These are phyloP conservation scores for Gymnodraco acuticeps DNA, from an alignment of 2,797 vertebrate genomes.

Conservation along the genomic window DNA sequence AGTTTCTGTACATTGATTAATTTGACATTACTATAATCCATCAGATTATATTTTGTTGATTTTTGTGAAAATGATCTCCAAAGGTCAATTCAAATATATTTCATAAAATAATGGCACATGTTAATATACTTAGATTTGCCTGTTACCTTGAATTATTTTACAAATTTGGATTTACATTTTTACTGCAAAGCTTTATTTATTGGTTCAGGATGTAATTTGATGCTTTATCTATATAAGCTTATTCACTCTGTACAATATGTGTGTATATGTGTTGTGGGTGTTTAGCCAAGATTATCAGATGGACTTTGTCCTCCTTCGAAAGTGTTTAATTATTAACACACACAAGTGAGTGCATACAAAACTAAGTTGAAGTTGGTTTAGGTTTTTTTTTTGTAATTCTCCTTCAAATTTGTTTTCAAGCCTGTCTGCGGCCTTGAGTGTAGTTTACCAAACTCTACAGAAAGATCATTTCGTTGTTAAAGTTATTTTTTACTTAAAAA, in stretches of 20 bases:
- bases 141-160: not conserved
- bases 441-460: not conserved
- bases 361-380: constrained; percentile 4
- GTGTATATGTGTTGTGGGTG: constrained; percentile 22
- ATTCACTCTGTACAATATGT: constrained; percentile 1
- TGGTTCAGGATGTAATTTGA: not conserved
- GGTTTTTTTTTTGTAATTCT: not conserved
- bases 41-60: not conserved
- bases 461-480: not conserved
- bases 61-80: constrained; percentile 7
- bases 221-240: not conserved
- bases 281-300: constrained; percentile 61
- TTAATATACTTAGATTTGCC: not conserved
- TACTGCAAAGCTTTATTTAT: not conserved
- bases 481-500: not conserved
- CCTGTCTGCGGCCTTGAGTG: not conserved
- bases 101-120: not conserved
- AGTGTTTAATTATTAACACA: constrained; percentile 80
- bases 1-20: constrained; percentile 4
- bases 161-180: not conserved
- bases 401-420: not conserved
- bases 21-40: not conserved
- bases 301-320: constrained; percentile 77
- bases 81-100: not conserved
- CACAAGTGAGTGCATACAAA: constrained; percentile 8